Evolutionary conservation across 2,113 vertebrate genomes (phyloP).

Genomic region (Dolichallabes microphthalmus): DNA sequence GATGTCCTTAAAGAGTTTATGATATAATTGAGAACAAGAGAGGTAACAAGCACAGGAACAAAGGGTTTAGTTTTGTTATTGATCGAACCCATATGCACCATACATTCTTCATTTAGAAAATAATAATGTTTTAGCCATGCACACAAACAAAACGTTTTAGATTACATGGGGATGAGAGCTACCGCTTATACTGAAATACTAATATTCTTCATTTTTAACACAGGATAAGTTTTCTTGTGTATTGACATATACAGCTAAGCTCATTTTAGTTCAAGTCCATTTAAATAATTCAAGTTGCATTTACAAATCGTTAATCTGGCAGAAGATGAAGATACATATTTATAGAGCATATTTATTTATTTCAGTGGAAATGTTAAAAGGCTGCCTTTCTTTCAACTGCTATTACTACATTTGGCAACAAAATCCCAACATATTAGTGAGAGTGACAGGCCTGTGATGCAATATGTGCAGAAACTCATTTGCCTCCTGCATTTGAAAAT

Average conservation of each 20-base stretch:
- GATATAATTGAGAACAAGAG: slow-evolving; percentile 65
- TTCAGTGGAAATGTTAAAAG: slow-evolving; percentile 70
- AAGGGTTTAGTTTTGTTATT: slow-evolving; percentile 53
- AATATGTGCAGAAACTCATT: slow-evolving; percentile 66
- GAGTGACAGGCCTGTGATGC: slow-evolving; percentile 66
- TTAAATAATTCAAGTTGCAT: slow-evolving; percentile 56
- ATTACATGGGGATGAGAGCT: slow-evolving; percentile 53
- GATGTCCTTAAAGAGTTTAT: slow-evolving; percentile 70
- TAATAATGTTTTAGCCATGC: slow-evolving; percentile 44
- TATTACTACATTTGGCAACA: slow-evolving; percentile 59
- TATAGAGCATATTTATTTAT: slow-evolving; percentile 70
- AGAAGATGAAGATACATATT: slow-evolving; percentile 64
- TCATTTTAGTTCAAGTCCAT: slow-evolving; percentile 61
- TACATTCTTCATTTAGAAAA: slow-evolving; percentile 30
- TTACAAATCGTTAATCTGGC: slow-evolving; percentile 68
- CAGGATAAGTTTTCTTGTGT: slow-evolving; percentile 30
- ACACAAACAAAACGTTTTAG: slow-evolving; percentile 42
- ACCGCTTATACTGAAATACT: slow-evolving; percentile 58
- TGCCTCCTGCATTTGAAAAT: slow-evolving; percentile 70
- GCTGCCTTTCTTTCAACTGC: slow-evolving; percentile 62
- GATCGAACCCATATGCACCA: slow-evolving; percentile 52
- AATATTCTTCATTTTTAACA: slow-evolving; percentile 49
- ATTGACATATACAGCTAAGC: slow-evolving; percentile 50
- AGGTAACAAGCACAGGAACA: slow-evolving; percentile 45
- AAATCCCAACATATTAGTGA: slow-evolving; percentile 71